phyloP scores from a whole-genome alignment of 2,797 vertebrate genomes.

The Sebastes hubbsi region DNA sequence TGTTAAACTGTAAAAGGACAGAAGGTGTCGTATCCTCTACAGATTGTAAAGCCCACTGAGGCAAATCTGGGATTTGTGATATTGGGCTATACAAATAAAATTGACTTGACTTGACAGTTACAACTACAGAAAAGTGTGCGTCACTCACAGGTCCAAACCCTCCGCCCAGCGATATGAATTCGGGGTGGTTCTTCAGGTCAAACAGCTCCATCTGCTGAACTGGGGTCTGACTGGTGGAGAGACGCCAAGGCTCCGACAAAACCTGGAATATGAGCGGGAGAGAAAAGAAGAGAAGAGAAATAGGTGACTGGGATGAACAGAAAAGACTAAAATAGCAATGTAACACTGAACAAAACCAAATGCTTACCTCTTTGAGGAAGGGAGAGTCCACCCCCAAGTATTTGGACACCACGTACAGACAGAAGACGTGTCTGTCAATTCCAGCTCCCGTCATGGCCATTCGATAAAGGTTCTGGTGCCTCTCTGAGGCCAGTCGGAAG shows the following conservation, averaged over 20 bases:
- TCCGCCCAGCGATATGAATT: constrained; percentile 88
- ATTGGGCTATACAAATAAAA: too few species aligned
- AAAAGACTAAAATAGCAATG: not conserved
- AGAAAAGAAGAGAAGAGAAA: not conserved
- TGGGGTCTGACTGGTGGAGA: constrained; percentile 90
- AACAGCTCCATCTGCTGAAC: constrained; percentile 89
- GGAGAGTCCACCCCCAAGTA: constrained; percentile 87
- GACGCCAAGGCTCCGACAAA: constrained; percentile 88
- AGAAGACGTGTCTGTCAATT: constrained; percentile 91
- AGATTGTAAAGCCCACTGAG: too few species aligned
- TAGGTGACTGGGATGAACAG: not conserved
- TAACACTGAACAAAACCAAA: not conserved
- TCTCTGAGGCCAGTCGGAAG: constrained; percentile 83
- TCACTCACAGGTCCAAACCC: constrained; percentile 90
- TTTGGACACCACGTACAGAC: constrained; percentile 88
- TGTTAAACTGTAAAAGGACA: too few species aligned
- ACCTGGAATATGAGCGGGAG: constrained; percentile 69
- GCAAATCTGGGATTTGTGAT: too few species aligned
- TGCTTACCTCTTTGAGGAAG: constrained; percentile 87
- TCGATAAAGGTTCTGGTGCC: constrained; percentile 88
- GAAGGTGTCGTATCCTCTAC: too few species aligned
- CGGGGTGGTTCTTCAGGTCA: constrained; percentile 86
- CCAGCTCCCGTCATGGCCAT: constrained; percentile 90
- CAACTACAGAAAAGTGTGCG: not conserved
- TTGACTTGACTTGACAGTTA: not conserved